Evolutionary conservation across 2,113 vertebrate genomes (phyloP).

Genomic region (Trachemys scripta): DNA sequence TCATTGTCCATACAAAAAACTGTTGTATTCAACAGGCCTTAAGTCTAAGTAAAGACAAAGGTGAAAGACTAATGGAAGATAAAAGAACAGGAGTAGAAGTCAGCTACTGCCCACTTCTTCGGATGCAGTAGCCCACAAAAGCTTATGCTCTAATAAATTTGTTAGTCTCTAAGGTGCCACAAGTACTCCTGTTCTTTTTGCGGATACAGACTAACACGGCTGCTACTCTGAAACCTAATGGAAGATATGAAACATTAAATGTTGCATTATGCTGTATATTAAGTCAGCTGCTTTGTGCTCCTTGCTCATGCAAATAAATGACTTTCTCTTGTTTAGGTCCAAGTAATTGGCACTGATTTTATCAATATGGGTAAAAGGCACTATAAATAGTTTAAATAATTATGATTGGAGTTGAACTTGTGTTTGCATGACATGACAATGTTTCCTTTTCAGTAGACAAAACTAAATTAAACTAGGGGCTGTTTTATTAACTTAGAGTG

Average conservation of each 20-base stretch:
- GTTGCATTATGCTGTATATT: fast-evolving
- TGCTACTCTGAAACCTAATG: background rate
- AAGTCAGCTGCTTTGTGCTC: background rate
- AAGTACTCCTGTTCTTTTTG: too few species aligned
- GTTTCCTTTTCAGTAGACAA: background rate
- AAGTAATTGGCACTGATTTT: background rate
- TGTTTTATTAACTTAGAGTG: constrained; percentile 13
- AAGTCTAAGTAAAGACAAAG: background rate
- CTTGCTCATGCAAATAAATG: background rate
- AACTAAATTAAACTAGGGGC: constrained; percentile 1
- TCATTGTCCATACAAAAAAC: background rate
- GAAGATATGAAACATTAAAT: background rate
- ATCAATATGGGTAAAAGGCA: background rate
- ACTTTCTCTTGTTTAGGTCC: background rate
- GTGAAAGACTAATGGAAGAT: background rate
- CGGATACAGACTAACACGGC: too few species aligned
- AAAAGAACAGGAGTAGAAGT: too few species aligned
- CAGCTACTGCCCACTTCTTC: too few species aligned
- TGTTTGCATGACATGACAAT: background rate
- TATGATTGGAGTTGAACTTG: background rate
- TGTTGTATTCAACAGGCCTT: background rate
- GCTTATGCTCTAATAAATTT: too few species aligned
- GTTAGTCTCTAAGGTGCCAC: too few species aligned
- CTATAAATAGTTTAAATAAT: background rate
- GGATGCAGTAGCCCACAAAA: too few species aligned